Conservation (phyloP, 2,888 invertebrate genomes). For the Orthosia incerta region DNA sequence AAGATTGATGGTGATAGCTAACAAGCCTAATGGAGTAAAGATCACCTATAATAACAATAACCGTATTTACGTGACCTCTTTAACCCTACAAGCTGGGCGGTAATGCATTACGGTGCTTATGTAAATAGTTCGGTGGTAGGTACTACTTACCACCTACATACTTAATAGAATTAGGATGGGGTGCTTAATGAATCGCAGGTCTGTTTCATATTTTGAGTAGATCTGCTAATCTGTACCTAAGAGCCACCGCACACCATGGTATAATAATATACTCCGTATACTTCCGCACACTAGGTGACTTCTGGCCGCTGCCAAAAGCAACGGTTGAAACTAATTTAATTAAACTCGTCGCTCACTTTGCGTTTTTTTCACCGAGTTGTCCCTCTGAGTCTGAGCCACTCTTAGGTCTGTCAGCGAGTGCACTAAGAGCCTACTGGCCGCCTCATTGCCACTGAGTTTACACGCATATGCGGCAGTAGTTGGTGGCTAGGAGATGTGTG, state of each 20-base stretch:
- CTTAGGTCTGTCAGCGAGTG: background rate
- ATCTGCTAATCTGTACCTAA: conserved; percentile 21
- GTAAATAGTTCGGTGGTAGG: background rate
- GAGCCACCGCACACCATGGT: background rate
- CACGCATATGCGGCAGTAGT: background rate
- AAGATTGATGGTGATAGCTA: background rate
- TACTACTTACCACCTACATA: background rate
- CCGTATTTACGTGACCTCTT: background rate
- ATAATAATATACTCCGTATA: no score
- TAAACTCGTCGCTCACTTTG: background rate
- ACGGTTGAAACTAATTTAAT: background rate
- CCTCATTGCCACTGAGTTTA: background rate
- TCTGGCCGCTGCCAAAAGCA: background rate
- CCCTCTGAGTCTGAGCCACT: no score
- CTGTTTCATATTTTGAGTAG: conserved; percentile 9
- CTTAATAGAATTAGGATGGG: conserved; percentile 27
- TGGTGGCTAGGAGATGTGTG: no score
- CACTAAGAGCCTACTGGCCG: background rate
- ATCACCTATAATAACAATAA: background rate
- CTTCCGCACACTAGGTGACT: background rate
- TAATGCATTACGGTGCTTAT: background rate
- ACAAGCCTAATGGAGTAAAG: background rate
- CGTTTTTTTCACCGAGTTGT: background rate
- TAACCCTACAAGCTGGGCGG: conserved; percentile 9
- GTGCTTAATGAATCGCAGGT: conserved; percentile 16